A percentile compares a stretch with the other conserved stretches of the same genome.
These are phyloP conservation scores for Charadrius vociferus DNA, from an alignment of 2,113 vertebrate genomes.

Conservation along the genomic window DNA sequence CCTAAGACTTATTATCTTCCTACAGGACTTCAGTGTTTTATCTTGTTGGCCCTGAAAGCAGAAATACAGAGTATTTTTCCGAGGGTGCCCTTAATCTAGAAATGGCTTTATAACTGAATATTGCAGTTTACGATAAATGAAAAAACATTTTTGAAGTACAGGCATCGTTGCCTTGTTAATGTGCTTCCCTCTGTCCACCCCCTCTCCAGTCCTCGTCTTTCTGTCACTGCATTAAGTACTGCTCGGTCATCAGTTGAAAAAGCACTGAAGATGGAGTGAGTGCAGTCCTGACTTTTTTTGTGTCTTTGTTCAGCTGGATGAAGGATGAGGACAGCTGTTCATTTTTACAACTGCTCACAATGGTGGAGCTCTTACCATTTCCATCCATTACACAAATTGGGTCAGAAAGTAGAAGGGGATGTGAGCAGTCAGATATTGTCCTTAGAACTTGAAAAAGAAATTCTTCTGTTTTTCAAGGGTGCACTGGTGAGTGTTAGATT, in stretches of 20 bases:
- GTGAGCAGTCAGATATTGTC: accelerated
- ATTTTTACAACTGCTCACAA: background rate
- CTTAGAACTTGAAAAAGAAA: background rate
- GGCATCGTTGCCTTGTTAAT: background rate
- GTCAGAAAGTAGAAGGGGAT: background rate
- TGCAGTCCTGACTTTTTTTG: background rate
- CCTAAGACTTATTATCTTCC: background rate
- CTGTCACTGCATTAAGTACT: background rate
- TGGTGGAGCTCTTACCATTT: background rate
- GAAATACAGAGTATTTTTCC: background rate
- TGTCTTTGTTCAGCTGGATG: background rate
- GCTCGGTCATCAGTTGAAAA: background rate
- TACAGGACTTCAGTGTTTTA: background rate
- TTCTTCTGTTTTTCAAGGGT: background rate
- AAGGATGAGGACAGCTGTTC: background rate
- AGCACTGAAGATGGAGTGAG: background rate
- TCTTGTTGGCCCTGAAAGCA: background rate
- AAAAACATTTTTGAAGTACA: background rate
- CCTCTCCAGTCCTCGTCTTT: accelerated
- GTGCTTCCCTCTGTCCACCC: background rate
- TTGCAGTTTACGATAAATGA: background rate
- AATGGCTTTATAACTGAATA: background rate
- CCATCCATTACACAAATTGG: background rate
- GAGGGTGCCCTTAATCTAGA: background rate
- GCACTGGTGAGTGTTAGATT: background rate